Percentiles rank a stretch among this genome's conserved stretches.
Evolutionary conservation across 1,140 invertebrate species (phyloP).

Genomic region (Halyomorpha halys): DNA sequence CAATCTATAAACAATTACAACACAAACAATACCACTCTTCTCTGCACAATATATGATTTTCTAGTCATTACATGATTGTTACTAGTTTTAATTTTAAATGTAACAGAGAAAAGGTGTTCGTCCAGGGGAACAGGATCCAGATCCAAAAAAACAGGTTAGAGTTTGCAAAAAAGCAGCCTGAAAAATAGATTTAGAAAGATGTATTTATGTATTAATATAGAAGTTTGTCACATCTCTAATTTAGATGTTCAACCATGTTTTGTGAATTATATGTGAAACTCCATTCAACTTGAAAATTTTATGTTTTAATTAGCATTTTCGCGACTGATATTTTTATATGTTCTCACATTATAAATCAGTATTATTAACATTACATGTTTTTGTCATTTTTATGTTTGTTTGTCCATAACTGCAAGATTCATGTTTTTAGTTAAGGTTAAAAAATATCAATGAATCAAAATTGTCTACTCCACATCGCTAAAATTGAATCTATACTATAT

Average conservation of each 20-base stretch:
- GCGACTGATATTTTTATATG: conserved; percentile 7
- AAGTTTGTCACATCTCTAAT: conserved; percentile 3
- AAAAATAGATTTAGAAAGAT: conserved; percentile 9
- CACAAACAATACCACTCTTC: conserved; percentile 18
- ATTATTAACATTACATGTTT: conserved; percentile 9
- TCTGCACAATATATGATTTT: not conserved
- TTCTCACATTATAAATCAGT: conserved; percentile 12
- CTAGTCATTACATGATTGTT: conserved; percentile 15
- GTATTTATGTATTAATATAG: conserved; percentile 12
- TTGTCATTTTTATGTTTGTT: not conserved
- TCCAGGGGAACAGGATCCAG: conserved; percentile 40
- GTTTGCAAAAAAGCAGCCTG: not conserved
- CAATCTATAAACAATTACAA: conserved; percentile 12
- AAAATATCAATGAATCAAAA: no score
- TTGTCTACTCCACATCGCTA: no score
- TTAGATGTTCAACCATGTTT: conserved; percentile 10
- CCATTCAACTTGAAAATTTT: not conserved
- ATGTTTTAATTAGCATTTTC: conserved; percentile 5
- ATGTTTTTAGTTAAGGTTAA: not conserved
- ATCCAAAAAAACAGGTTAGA: conserved; percentile 42
- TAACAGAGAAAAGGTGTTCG: conserved; percentile 39
- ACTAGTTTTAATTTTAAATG: conserved; percentile 26
- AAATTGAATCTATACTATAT: no score
- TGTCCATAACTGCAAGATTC: conserved; percentile 3
- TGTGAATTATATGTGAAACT: conserved; percentile 5